Evolutionary conservation across 92 coral and sea anemone genomes (phyloP), one percentile per base, ranked within the genome.

Genomic region (Meandrina meandrites): DNA sequence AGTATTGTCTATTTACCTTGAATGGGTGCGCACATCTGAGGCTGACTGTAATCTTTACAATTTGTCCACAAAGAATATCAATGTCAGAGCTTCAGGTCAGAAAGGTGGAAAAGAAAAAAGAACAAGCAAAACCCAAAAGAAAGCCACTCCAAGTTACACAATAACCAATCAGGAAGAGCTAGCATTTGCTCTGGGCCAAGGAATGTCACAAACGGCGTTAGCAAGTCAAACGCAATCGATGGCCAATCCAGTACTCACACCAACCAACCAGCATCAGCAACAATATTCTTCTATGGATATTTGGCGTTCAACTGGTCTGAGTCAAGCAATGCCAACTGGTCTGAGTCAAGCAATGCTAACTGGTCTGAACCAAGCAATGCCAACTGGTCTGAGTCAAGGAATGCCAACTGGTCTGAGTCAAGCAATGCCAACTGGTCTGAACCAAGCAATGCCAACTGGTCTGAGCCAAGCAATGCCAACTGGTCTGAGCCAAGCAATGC

Each of bases 21-120:
- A 82, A 37, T 88, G 87, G 86, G 73, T 81, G 18, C 75, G 75
- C 22, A 30, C 31, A 73, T 51, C 81, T 19, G 45, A 80, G 9
- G 82, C 87, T 83, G 66, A 88, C 37, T 82, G 83, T 36, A 88
- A 66, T 54, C 51, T 82, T 14, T 83, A 89, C 58, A 54, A 89
- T 45, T 54, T 89, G 85, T 51, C 91, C 32, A 89, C 85, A 28
- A 81, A 87, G 80, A 87, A 80, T 34, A 48, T 83, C 31, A 83
- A 89, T 56, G 84, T 84, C 84, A 78, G 84, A 45, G 88, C 85
- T 21, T 66, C 91, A 18, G 91, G 88, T 1, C 82, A 84, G 76
- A 83, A 89, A 83, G 91, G 85, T 10, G 91, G 85, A 12, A 84
- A 88, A 81, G 86, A 81, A 75, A 73, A 75, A 42, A 15, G 40